A percentile compares a stretch with the other conserved stretches of the same genome.
phyloP scores from a whole-genome alignment of 2,888 invertebrate species.

The Rhorus exstirpatorius region DNA sequence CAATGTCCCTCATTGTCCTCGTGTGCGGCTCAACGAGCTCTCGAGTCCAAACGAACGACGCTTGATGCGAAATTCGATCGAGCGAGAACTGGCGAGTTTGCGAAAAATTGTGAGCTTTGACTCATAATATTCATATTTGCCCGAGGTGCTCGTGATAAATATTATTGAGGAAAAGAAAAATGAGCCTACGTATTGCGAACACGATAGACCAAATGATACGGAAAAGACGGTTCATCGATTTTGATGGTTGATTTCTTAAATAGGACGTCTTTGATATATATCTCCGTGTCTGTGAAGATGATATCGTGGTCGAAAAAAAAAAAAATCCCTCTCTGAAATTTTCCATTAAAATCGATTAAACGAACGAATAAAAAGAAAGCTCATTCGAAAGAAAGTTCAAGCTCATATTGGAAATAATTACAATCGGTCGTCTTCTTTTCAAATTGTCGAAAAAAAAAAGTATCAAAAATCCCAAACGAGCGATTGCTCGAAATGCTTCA shows the following conservation, averaged over 20 bases:
- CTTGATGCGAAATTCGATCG: constrained; percentile 6
- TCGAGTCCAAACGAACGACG: constrained; percentile 17
- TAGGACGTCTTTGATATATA: too few species aligned
- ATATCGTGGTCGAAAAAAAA: neutral
- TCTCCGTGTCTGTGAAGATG: neutral
- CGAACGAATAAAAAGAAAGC: neutral
- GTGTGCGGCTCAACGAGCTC: constrained; percentile 33
- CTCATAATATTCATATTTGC: too few species aligned
- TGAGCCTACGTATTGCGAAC: neutral
- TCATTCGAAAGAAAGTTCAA: neutral
- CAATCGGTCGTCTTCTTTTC: too few species aligned
- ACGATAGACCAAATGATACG: too few species aligned
- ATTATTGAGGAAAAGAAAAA: neutral
- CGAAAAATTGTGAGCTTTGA: constrained; percentile 8
- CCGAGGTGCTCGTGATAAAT: neutral
- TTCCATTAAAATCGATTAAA: neutral
- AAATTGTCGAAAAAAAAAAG: too few species aligned
- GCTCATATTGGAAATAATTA: neutral
- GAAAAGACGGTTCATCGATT: neutral
- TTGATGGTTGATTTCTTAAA: constrained; percentile 1
- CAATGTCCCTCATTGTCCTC: constrained; percentile 48
- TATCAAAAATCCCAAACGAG: too few species aligned
- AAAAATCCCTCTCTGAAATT: neutral
- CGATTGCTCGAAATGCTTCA: too few species aligned
- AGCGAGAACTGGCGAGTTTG: constrained; percentile 7